Evolutionary conservation across 2,888 invertebrate genomes (phyloP), one percentile per base, ranked within the genome.

Genomic region (Bursaphelenchus okinawaensis): DNA sequence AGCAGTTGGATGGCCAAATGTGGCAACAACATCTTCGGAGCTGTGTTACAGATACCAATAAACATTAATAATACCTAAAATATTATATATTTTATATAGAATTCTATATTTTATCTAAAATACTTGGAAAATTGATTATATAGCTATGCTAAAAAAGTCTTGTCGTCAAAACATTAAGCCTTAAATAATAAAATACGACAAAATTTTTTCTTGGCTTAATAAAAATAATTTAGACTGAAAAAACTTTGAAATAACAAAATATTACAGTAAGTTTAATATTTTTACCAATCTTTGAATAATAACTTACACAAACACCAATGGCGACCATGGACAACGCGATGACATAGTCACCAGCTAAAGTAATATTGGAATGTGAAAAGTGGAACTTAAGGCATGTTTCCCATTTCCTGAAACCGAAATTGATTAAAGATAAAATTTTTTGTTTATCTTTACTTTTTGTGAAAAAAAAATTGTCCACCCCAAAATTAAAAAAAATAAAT

Each of bases 301-400:
- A 23, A 29, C 74, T 66, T 63, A 78, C 79, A 22, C 77, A 79
- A 54, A 73, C 65, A 7, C 75, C 58, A 19, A 79, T 75, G 28
- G 75, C 68, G 9, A 75, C 59, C 72, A 79, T 72, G 65, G 77
- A 70, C 4, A 77, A 65, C 8, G 75, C 71, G 20, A 79, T 74
- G 19, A 79, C 70, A 64, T 79, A 79, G 63, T 79, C 79, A 54
- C 77, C 75, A 20, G 75, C 73, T 20, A 79, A 68, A 9, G 77
- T 79, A 22, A 79, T 63, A 59, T 77, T 75, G 68, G 76, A 77
- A 55, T 79, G 76, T 24, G 74, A 69, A 68, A 79, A 77, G 61
- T 79, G 72, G 65, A 73, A 76, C 22, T 75, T 71, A 8, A 77
- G 66, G 56, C 79, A 79, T 57, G 77, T 78, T 16, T 73, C 68